A percentile compares a stretch with the other conserved stretches of the same genome.
phyloP scores from a whole-genome alignment of 2,888 invertebrate species.

The Mimachlamys varia region DNA sequence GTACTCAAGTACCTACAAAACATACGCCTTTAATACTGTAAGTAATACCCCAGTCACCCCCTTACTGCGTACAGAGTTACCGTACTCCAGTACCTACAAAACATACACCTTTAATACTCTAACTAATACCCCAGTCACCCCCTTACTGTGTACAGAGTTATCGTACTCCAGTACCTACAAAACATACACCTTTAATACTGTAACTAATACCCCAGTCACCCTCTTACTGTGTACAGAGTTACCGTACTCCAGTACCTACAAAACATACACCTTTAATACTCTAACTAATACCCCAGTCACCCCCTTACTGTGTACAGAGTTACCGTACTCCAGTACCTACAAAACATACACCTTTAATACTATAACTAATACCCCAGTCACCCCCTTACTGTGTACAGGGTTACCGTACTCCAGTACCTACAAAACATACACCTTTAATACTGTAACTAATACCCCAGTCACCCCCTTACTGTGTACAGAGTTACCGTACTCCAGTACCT shows the following conservation, averaged over 20 bases:
- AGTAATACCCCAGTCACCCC: conserved; percentile 80
- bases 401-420: conserved; percentile 79
- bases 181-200: background rate
- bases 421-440: background rate
- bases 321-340: conserved; percentile 79
- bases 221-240: conserved; percentile 78
- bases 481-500: conserved; percentile 79
- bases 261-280: background rate
- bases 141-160: conserved; percentile 77
- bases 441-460: conserved; percentile 78
- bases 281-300: conserved; percentile 79
- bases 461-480: conserved; percentile 78
- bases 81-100: conserved; percentile 77
- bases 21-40: background rate
- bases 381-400: conserved; percentile 78
- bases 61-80: conserved; percentile 77
- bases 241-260: conserved; percentile 78
- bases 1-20: conserved; percentile 75
- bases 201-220: conserved; percentile 79
- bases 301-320: conserved; percentile 78
- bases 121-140: conserved; percentile 79
- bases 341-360: background rate
- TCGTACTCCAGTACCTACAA: conserved; percentile 78
- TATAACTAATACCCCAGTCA: conserved; percentile 79
- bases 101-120: background rate